Evolutionary conservation across 53 echinoderm and acorn worm species (phyloP), one percentile per base, ranked within the genome.

Genomic region (Arbacia lixula): DNA sequence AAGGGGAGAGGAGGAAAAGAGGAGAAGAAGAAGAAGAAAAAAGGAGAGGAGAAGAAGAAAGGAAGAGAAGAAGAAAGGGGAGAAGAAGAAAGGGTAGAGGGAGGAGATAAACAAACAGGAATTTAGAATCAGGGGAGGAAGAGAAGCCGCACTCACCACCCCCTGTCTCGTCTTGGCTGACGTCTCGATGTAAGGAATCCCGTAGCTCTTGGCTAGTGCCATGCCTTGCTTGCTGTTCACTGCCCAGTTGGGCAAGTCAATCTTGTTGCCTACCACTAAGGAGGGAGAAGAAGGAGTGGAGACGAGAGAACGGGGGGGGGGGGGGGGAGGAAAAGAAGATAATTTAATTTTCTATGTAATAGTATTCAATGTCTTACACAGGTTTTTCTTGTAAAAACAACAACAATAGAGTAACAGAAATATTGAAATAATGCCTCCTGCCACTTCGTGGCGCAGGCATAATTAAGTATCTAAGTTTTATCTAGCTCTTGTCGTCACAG

Each of bases 151-250:
- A 92, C 94, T 94, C 62, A 98, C 98, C 84, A 98, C 98, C 71
- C 98, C 98, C 37, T 98, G 98, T 73, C 94, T 94, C 71, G 98
- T 98, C 73, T 98, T 98, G 22, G 98, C 98, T 68, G 98, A 98
- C 54, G 98, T 98, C 86, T 98, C 98, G 12, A 97, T 94, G 71
- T 94, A 98, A 32, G 98, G 98, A 65, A 94, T 94, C 60, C 73
- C 88, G 43, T 88, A 94, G 69, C 94, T 94, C 91, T 98, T 98
- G 30, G 98, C 98, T 90, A 94, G 72, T 40, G 90, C 78, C 14
- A 71, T 69, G 25, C 90, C 98, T 61, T 92, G 85, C 65, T 71
- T 88, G 20, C 84, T 86, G 36, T 85, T 90, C 14, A 98, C 94
- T 3, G 94, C 92, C 88, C 98, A 86, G 54, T 89, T 88, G 2